Conservation (phyloP, 2,113 vertebrate species). For the Neotragus moschatus region DNA sequence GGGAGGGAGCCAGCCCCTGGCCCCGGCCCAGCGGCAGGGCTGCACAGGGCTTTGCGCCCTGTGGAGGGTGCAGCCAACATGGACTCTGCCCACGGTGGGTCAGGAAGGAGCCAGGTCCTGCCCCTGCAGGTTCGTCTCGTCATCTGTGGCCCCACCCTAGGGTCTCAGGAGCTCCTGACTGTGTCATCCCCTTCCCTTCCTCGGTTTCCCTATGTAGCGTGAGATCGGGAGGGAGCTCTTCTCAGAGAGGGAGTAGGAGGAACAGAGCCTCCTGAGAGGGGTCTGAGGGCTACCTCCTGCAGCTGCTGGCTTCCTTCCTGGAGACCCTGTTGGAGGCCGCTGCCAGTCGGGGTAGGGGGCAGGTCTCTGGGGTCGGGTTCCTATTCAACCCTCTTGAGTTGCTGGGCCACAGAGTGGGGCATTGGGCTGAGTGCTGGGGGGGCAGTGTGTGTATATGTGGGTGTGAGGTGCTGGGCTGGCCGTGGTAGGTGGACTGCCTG, state of each 20-base stretch:
- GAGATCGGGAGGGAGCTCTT: neutral
- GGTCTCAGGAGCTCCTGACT: neutral
- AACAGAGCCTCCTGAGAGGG: neutral
- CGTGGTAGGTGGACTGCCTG: neutral
- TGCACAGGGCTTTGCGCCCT: neutral
- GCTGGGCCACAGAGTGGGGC: neutral
- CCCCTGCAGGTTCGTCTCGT: neutral
- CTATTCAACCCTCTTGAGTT: neutral
- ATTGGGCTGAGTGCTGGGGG: neutral
- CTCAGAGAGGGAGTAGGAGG: neutral
- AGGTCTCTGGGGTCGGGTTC: neutral
- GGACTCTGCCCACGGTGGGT: conserved; percentile 59
- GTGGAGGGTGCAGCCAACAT: conserved; percentile 22
- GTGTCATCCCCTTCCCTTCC: neutral
- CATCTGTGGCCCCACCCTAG: neutral
- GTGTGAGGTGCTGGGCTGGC: neutral
- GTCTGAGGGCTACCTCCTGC: neutral
- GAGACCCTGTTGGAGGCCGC: neutral
- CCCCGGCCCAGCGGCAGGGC: conserved; percentile 9
- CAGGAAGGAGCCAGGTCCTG: conserved; percentile 16
- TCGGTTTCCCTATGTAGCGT: conserved; percentile 31
- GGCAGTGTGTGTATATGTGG: neutral
- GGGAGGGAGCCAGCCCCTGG: conserved; percentile 59
- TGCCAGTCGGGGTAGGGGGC: neutral
- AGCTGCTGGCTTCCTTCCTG: neutral